phyloP scores from a whole-genome alignment of 2,113 vertebrate genomes.

The Petrocephalus zakoni region DNA sequence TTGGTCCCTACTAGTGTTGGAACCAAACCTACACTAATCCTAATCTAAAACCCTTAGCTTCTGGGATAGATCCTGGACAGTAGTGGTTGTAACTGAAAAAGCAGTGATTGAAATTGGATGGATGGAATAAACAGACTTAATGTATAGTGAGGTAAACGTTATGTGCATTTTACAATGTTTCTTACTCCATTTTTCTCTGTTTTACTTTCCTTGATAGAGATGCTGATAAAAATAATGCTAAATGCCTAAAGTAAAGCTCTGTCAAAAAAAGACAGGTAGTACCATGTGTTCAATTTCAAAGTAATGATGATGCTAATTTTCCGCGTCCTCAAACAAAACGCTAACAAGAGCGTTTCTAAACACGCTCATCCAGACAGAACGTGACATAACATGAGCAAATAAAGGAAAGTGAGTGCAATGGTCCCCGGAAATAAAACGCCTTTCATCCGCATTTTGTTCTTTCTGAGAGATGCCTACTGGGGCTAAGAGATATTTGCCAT shows the following conservation, averaged over 20 bases:
- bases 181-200: not conserved
- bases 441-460: slow-evolving; percentile 45
- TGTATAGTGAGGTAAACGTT: not conserved
- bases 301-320: slow-evolving; percentile 9
- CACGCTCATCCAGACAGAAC: slow-evolving; percentile 36
- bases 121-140: not conserved
- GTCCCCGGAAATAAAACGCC: slow-evolving; percentile 33
- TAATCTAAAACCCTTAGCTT: not conserved
- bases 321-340: slow-evolving; percentile 2
- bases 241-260: not conserved
- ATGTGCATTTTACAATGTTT: not conserved
- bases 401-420: slow-evolving; percentile 30
- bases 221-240: not conserved
- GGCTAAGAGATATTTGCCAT: slow-evolving; percentile 53
- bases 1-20: not conserved
- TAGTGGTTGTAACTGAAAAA: not conserved
- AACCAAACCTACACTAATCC: not conserved
- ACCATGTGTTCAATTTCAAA: not conserved
- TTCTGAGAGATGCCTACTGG: slow-evolving; percentile 51
- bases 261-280: not conserved
- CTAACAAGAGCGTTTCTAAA: slow-evolving; percentile 18
- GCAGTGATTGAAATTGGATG: not conserved
- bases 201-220: not conserved
- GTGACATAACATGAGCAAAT: slow-evolving; percentile 36
- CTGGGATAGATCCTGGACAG: not conserved